Evolutionary conservation across 2,797 vertebrate genomes (phyloP).

Genomic region (Crypturellus tataupa): DNA sequence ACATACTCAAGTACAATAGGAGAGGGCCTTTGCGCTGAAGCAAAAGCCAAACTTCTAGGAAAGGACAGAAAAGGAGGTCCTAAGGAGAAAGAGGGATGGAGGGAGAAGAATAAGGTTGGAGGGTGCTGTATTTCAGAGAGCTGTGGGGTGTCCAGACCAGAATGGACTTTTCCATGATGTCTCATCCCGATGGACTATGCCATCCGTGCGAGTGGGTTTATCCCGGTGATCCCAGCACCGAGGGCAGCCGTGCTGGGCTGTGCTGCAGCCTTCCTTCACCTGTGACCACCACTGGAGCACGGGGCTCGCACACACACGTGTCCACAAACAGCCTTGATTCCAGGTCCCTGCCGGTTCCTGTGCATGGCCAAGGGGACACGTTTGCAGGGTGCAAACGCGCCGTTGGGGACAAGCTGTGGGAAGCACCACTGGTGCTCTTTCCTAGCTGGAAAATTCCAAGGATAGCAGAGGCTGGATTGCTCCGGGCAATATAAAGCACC

Average conservation of each 20-base stretch:
- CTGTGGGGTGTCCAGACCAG: background rate
- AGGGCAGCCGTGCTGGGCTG: background rate
- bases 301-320: background rate
- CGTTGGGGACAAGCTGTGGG: background rate
- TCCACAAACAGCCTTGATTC: slow-evolving; percentile 75
- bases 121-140: slow-evolving; percentile 44
- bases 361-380: background rate
- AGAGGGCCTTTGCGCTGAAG: background rate
- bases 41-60: background rate
- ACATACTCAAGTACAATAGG: background rate
- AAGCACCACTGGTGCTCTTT: background rate
- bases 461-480: background rate
- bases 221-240: background rate
- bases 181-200: background rate
- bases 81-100: background rate
- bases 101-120: background rate
- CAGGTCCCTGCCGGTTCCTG: slow-evolving; percentile 78
- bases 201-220: background rate
- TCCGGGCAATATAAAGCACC: background rate
- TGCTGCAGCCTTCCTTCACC: accelerated
- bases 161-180: background rate
- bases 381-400: background rate
- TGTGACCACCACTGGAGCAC: background rate
- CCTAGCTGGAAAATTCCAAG: background rate
- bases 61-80: background rate